phyloP scores from a whole-genome alignment of 2,888 invertebrate species.

The Ichneumoninae sp. region DNA sequence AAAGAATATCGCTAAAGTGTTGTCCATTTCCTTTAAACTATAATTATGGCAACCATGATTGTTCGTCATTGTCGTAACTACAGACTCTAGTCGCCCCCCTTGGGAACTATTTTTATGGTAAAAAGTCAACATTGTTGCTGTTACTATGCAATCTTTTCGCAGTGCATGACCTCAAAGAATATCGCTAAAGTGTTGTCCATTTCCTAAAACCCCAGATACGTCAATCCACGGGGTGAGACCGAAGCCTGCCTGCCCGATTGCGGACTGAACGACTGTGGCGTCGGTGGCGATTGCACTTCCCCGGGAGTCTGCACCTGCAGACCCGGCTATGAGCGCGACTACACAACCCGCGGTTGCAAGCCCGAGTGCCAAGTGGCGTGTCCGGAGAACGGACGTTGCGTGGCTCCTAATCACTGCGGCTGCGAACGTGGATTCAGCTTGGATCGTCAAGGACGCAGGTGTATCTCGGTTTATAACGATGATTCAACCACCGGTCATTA shows the following conservation, averaged over 20 bases:
- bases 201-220: conserved; percentile 72
- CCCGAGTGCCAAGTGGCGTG: conserved; percentile 79
- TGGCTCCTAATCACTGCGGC: conserved; percentile 86
- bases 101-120: too few relatives aligned
- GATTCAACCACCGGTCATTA: not conserved
- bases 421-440: conserved; percentile 86
- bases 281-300: conserved; percentile 73
- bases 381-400: conserved; percentile 84
- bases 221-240: conserved; percentile 75
- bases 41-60: too few relatives aligned
- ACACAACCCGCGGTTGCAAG: conserved; percentile 68
- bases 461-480: conserved; percentile 32
- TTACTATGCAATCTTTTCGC: too few relatives aligned
- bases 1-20: not conserved
- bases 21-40: too few relatives aligned
- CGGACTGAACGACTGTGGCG: conserved; percentile 71
- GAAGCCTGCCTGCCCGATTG: conserved; percentile 77
- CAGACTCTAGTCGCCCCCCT: too few relatives aligned
- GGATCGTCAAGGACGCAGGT: conserved; percentile 78
- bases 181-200: not conserved
- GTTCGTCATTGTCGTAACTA: too few relatives aligned
- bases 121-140: too few relatives aligned
- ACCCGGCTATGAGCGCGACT: conserved; percentile 75
- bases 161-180: not conserved
- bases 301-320: conserved; percentile 78